Conservation (phyloP, 1,140 invertebrate species). For the Oryctes rhinoceros region DNA sequence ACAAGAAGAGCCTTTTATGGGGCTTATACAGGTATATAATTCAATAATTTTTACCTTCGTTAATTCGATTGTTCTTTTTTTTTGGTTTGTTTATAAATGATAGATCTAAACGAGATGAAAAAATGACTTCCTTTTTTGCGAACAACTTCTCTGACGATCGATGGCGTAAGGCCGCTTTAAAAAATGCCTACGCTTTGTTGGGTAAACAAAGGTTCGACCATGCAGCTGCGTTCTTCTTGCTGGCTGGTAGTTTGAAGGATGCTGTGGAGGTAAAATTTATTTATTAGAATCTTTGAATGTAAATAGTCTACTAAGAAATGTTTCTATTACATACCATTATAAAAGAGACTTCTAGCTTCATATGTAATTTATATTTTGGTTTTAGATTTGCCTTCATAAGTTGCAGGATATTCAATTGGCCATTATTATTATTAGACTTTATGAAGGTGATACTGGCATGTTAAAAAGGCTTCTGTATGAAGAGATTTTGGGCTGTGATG, state of each 20-base stretch:
- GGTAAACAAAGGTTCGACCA: slow-evolving; percentile 95
- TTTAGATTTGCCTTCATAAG: slow-evolving; percentile 74
- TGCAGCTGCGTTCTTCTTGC: slow-evolving; percentile 93
- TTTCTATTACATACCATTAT: too few species aligned
- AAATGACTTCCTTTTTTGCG: slow-evolving; percentile 94
- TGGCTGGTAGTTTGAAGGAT: slow-evolving; percentile 93
- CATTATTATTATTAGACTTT: slow-evolving; percentile 90
- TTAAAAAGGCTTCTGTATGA: slow-evolving; percentile 81
- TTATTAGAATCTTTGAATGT: too few species aligned
- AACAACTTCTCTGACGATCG: slow-evolving; percentile 94
- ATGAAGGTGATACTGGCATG: slow-evolving; percentile 84
- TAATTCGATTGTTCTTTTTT: neutral
- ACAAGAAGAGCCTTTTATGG: slow-evolving; percentile 97
- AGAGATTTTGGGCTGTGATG: slow-evolving; percentile 79
- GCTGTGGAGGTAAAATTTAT: slow-evolving; percentile 82
- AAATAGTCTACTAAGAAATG: too few species aligned
- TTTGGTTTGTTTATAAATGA: slow-evolving; percentile 40
- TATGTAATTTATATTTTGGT: neutral
- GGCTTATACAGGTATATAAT: slow-evolving; percentile 77
- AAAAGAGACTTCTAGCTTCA: too few species aligned
- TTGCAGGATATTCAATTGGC: slow-evolving; percentile 96
- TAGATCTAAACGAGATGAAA: slow-evolving; percentile 84
- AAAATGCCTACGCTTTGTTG: slow-evolving; percentile 96
- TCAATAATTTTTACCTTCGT: neutral
- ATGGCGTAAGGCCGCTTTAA: slow-evolving; percentile 96